Base-by-base conservation (phyloP, 2,888 invertebrate genomes). In the Erpobdella octoculata region DNA sequence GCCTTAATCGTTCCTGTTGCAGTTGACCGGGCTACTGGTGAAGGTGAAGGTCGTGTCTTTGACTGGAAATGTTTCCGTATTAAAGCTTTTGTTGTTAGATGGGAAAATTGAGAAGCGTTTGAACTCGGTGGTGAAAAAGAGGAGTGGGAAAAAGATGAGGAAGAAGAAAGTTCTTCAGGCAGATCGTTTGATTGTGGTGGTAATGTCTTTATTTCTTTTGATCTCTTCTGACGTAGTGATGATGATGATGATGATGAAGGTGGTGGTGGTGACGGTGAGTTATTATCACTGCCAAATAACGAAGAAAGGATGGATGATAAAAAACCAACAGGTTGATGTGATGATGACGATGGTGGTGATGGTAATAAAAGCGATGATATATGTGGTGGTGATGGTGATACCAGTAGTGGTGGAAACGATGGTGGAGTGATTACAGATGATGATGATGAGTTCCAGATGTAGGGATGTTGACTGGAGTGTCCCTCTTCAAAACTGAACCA, bases 331-430 rank as follows among this genome's bases (percentile, higher is more conserved):
- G n/a, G n/a, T n/a, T n/a, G n/a, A n/a, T n/a, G n/a, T 68, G 48
- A 46, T 67, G 67, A 67, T 67, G 41, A 28, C 37, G 41, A 67
- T 67, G 67, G 46, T 67, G 67, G 25, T n/a, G 67, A 67, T 41
- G 67, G 46, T 12, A 12, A 41, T 21, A 46, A 41, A 36, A 46
- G 18, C 8, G 64, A 33, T 64, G 64, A 64, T 5, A 37, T n/a
- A n/a, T n/a, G 37, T 65, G 65, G 35, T 35, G 36, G 9, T 65
- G 36, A n/a, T 65, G 65, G 37, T 12, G 65, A 33, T 65, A 9
- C 21, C 37, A 25, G 37, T 3, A 21, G 36, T 35, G 65, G 37
- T 18, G 65, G 4, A 37, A 25, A 65, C 37, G 65, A 65, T 65
- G 65, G 37, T 35, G 33, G 36, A 4, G 3, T n/a, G 28, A 41